These are phyloP conservation scores for honey bee (Apis mellifera) DNA, from an alignment of 1,140 invertebrate species.

Conservation along the genomic window Amel_HAv3.1 CM009933.2:7037501-7038000, in stretches of 20 bases:
- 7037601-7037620: accelerated
- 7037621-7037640: neutral
- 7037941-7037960: slow-evolving; percentile 49
- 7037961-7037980: neutral
- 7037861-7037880: too few species aligned
- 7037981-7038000: neutral
- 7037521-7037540: slow-evolving; percentile 43
- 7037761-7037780: too few species aligned
- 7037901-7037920: neutral
- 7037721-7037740: too few species aligned
- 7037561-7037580: neutral
- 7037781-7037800: too few species aligned
- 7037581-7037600: neutral
- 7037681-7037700: too few species aligned
- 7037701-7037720: too few species aligned
- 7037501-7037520: slow-evolving; percentile 44
- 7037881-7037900: neutral
- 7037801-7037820: too few species aligned
- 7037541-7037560: neutral
- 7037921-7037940: slow-evolving; percentile 34
- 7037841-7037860: too few species aligned
- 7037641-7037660: neutral
- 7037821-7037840: too few species aligned
- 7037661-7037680: too few species aligned
- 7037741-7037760: too few species aligned